These are phyloP conservation scores for Drosophila lacteicornis DNA, from an alignment of 1,140 invertebrate species.

Conservation along the genomic window DNA sequence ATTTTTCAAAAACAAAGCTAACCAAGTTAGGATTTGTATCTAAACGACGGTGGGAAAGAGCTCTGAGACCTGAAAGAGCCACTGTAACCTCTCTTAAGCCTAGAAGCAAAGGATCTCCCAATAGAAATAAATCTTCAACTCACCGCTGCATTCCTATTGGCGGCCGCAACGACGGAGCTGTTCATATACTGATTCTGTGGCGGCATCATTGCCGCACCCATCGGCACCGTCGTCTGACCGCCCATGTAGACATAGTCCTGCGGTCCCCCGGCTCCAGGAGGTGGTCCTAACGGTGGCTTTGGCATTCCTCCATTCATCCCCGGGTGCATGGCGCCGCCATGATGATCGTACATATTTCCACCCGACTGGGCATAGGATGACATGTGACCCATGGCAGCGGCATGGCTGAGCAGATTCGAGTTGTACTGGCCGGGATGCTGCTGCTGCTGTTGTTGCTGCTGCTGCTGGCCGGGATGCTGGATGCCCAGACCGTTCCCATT, in stretches of 20 bases:
- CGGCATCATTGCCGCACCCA: conserved; percentile 76
- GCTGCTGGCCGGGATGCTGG: conserved; percentile 58
- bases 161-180: conserved; percentile 74
- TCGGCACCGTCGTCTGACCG: conserved; percentile 71
- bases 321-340: conserved; percentile 73
- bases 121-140: conserved; percentile 41
- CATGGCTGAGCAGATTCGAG: conserved; percentile 80
- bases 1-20: not conserved
- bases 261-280: conserved; percentile 64
- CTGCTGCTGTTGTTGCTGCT: conserved; percentile 70
- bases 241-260: conserved; percentile 81
- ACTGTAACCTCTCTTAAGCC: not conserved
- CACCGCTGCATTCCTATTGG: conserved; percentile 83
- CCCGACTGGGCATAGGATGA: conserved; percentile 68
- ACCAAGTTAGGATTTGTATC: not conserved
- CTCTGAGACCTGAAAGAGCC: no score
- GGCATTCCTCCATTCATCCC: conserved; percentile 82
- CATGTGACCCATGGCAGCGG: conserved; percentile 76
- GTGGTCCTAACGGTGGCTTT: conserved; percentile 66
- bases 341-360: conserved; percentile 78
- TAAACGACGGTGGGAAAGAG: not conserved
- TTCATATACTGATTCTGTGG: conserved; percentile 84
- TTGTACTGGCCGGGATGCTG: conserved; percentile 76
- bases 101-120: not conserved
- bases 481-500: conserved; percentile 67